Conservation (phyloP, 2,113 vertebrate genomes). For the Aptenodytes forsteri region DNA sequence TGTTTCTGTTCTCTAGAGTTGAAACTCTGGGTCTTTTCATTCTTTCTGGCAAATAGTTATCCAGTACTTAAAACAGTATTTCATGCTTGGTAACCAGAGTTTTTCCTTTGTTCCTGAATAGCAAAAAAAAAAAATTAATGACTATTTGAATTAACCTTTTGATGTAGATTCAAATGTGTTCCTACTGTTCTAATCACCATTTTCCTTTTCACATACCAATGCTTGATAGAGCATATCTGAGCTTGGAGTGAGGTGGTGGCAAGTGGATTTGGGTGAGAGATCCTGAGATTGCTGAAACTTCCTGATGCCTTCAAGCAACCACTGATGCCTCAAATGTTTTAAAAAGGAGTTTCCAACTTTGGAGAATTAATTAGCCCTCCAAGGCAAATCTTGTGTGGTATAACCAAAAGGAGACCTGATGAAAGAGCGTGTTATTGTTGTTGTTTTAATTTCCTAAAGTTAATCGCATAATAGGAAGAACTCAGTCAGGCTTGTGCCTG, state of each 20-base stretch:
- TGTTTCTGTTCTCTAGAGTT: neutral
- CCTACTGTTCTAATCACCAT: neutral
- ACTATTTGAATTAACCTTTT: neutral
- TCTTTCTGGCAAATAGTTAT: neutral
- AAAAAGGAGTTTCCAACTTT: neutral
- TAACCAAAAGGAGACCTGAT: neutral
- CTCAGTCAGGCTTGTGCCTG: neutral
- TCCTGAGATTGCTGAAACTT: neutral
- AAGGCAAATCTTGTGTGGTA: neutral
- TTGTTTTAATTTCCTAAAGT: neutral
- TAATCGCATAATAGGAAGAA: neutral
- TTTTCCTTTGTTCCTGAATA: neutral
- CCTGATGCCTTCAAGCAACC: neutral
- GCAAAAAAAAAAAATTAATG: too few species aligned
- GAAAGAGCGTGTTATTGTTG: neutral
- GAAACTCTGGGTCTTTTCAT: neutral
- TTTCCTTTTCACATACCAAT: neutral
- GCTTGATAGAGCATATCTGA: neutral
- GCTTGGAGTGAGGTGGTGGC: neutral
- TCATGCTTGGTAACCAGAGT: neutral
- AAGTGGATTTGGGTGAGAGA: neutral
- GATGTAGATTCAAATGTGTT: neutral
- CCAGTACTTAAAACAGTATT: neutral
- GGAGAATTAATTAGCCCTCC: neutral
- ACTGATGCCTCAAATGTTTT: neutral